phyloP scores from a whole-genome alignment of 2,797 vertebrate genomes.

The Bothrops alternatus region DNA sequence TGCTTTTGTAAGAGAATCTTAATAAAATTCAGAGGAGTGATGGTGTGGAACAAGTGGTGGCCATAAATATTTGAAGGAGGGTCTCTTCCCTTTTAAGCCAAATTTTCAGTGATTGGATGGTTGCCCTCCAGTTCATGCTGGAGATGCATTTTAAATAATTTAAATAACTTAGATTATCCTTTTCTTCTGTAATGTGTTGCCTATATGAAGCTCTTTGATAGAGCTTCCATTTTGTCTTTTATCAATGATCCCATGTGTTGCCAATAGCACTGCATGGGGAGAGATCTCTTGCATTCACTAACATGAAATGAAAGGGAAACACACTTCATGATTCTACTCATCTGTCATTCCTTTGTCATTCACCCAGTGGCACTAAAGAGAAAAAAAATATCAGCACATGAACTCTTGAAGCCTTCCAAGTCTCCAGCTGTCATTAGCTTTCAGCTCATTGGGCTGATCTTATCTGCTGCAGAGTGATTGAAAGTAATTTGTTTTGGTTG shows the following conservation, averaged over 20 bases:
- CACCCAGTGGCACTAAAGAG: conserved; percentile 34
- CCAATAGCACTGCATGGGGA: conserved; percentile 14
- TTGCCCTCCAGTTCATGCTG: not conserved
- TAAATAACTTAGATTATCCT: not conserved
- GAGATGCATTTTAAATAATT: not conserved
- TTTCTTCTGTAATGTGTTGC: not conserved
- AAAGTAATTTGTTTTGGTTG: conserved; percentile 72
- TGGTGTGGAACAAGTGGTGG: not conserved
- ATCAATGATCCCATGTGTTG: conserved; percentile 19
- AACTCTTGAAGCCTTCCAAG: conserved; percentile 41
- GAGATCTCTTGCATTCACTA: conserved; percentile 35
- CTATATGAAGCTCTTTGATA: fast-evolving
- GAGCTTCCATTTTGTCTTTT: not conserved
- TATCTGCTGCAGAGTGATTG: conserved; percentile 64
- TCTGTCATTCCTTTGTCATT: conserved; percentile 66
- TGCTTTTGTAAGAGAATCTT: not conserved
- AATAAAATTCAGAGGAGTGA: not conserved
- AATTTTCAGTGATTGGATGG: not conserved
- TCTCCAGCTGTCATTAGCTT: conserved; percentile 60
- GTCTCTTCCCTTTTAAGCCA: not conserved
- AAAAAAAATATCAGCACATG: conserved; percentile 46
- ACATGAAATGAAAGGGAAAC: conserved; percentile 54
- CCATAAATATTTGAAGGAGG: not conserved
- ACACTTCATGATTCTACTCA: conserved; percentile 55
- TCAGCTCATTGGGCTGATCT: conserved; percentile 61